Evolutionary conservation across 2,113 vertebrate genomes (phyloP), one percentile per base, ranked within the genome.

Genomic region (Tauraco erythrolophus): DNA sequence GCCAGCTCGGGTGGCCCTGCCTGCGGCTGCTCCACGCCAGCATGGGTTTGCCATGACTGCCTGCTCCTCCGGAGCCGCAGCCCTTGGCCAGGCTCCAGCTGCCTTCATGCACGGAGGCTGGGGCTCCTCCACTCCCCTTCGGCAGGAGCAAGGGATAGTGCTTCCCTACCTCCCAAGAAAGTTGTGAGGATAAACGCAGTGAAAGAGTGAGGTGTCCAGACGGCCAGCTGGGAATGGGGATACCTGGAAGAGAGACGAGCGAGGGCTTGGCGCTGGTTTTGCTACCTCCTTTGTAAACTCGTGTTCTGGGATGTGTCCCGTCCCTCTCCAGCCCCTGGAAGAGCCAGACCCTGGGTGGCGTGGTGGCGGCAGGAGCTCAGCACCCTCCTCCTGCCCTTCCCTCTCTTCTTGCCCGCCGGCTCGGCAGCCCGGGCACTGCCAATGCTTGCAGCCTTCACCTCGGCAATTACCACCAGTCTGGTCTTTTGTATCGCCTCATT

Each of bases 401-500:
- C 86, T 90, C 92, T 75, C 74, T 71, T 86, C 91, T 72, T 95
- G 92, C 62, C 88, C 91, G 83, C 56, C 33, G 24, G 80, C 76
- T 94, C 35, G 4, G 81, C 82, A 74, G 79, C 88, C 79, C 7
- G 4, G 84, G 77, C 2, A 7, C 94, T 92, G 94, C 69, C 66
- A 93, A 57, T 81, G 4, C 95, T 96, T 82, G 37, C 94, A 46
- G 75, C 68, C 14, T 96, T 95, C 95, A 97, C 98, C 92, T 93
- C 97, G 61, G 94, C 94, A 92, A 96, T 97, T 97, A 95, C 97
- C 96, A 96, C 97, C 79, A 95, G 94, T 88, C 93, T 95, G 94
- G 91, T 94, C 94, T 95, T 96, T 91, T 97, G 94, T 96, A 96
- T 95, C 94, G 86, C 91, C 95, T 98, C 96, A 94, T 97, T 98